These are phyloP conservation scores for Oncorhynchus keta DNA, from an alignment of 2,113 vertebrate species.

Conservation along the genomic window DNA sequence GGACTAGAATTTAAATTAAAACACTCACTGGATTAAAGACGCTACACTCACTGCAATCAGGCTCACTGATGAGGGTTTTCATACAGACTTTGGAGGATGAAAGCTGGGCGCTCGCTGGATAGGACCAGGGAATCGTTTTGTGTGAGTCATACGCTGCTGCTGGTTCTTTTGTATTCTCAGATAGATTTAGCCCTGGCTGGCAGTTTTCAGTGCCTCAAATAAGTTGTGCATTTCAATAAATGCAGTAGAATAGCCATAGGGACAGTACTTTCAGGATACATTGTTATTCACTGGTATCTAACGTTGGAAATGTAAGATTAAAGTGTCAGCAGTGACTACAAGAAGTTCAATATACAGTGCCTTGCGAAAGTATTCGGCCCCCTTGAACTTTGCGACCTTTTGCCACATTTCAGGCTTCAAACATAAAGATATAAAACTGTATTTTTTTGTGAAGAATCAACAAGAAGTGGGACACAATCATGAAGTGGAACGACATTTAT, in stretches of 20 bases:
- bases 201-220: background rate
- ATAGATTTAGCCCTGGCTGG: constrained; percentile 26
- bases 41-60: constrained; percentile 73
- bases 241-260: constrained; percentile 1
- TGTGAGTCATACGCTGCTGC: constrained; percentile 33
- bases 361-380: too few relatives aligned
- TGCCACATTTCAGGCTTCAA: too few relatives aligned
- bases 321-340: background rate
- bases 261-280: background rate
- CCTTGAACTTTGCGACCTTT: too few relatives aligned
- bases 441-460: too few relatives aligned
- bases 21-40: constrained; percentile 74
- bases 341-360: too few relatives aligned
- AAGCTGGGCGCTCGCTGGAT: constrained; percentile 40
- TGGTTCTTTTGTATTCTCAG: constrained; percentile 43
- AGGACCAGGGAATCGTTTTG: constrained; percentile 24
- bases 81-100: constrained; percentile 60
- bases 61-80: constrained; percentile 72
- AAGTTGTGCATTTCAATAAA: constrained; percentile 42
- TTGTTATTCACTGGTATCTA: background rate
- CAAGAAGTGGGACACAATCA: too few relatives aligned
- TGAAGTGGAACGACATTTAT: too few relatives aligned
- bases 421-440: too few relatives aligned
- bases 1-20: constrained; percentile 87
- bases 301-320: background rate